Conservation (phyloP, 2,113 vertebrate genomes). For the Caranx melampygus region DNA sequence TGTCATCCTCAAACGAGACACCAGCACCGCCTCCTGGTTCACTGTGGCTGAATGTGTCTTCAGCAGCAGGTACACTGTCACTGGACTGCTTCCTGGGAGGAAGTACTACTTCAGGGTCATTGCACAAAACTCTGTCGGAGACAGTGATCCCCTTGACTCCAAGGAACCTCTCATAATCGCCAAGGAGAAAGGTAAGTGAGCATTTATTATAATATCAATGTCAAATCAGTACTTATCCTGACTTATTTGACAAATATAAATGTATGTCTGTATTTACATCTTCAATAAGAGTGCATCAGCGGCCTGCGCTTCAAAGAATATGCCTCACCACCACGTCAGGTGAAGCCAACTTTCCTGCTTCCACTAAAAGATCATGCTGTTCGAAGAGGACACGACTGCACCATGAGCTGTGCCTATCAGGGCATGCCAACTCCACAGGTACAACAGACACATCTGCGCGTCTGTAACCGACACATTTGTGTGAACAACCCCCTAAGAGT, state of each 20-base stretch:
- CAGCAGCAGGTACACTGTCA: constrained; percentile 78
- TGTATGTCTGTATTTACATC: neutral
- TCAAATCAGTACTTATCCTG: neutral
- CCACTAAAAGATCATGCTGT: constrained; percentile 70
- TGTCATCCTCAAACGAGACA: constrained; percentile 78
- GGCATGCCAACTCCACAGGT: constrained; percentile 68
- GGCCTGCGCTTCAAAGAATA: constrained; percentile 59
- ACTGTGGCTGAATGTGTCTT: constrained; percentile 68
- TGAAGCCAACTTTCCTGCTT: constrained; percentile 74
- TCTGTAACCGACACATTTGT: neutral
- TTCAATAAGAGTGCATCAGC: constrained; percentile 47
- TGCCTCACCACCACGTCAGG: constrained; percentile 53
- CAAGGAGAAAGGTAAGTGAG: constrained; percentile 75
- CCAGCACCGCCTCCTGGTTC: constrained; percentile 75
- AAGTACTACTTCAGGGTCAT: constrained; percentile 83
- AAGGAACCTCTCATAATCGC: constrained; percentile 74
- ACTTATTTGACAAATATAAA: neutral
- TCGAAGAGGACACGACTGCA: constrained; percentile 65
- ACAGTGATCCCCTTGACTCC: constrained; percentile 78
- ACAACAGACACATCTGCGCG: neutral
- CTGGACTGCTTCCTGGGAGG: constrained; percentile 74
- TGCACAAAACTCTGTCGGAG: constrained; percentile 72
- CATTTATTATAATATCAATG: neutral
- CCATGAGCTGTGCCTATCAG: constrained; percentile 79
- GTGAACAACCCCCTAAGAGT: neutral